Percentiles rank a stretch among this genome's conserved stretches.
Evolutionary conservation across 2,888 invertebrate genomes (phyloP).

Genomic region (Malthinus seriepunctatus): DNA sequence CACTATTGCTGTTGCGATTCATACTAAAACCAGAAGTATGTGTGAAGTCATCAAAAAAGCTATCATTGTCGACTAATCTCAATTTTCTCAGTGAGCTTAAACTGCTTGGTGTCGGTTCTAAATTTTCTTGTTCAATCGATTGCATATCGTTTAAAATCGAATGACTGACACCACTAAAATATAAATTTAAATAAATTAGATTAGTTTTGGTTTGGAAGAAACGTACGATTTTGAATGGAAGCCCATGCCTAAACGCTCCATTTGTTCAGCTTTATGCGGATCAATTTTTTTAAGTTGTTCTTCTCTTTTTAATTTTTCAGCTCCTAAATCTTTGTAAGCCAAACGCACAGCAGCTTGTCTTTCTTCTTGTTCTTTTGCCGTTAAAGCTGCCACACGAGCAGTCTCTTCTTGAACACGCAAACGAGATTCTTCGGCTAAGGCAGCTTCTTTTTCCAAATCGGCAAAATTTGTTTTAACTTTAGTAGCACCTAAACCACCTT

Average conservation of each 20-base stretch:
- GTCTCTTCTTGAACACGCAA: slow-evolving; percentile 52
- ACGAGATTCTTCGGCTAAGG: slow-evolving; percentile 75
- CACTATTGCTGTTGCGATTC: slow-evolving; percentile 57
- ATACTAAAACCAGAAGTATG: slow-evolving; percentile 63
- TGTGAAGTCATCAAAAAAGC: slow-evolving; percentile 58
- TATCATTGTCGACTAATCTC: slow-evolving; percentile 52
- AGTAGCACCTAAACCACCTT: slow-evolving; percentile 90
- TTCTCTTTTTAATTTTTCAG: slow-evolving; percentile 70
- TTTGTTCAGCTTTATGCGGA: slow-evolving; percentile 83
- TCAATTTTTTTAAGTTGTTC: slow-evolving; percentile 73
- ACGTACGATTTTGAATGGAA: slow-evolving; percentile 61
- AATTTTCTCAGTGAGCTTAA: slow-evolving; percentile 52
- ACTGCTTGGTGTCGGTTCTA: slow-evolving; percentile 53
- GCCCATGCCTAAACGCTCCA: slow-evolving; percentile 95
- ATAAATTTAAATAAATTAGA: slow-evolving; percentile 7
- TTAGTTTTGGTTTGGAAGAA: background rate
- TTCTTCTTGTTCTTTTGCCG: slow-evolving; percentile 70
- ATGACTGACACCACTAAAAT: slow-evolving; percentile 71
- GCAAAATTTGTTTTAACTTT: slow-evolving; percentile 94
- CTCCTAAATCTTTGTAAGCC: slow-evolving; percentile 77
- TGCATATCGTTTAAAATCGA: slow-evolving; percentile 91
- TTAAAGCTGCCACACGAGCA: slow-evolving; percentile 51
- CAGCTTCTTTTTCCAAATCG: slow-evolving; percentile 90
- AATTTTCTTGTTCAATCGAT: slow-evolving; percentile 82
- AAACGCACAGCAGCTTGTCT: slow-evolving; percentile 68